Base-by-base conservation (phyloP, 2,113 vertebrate genomes). In the Hydropotes inermis region DNA sequence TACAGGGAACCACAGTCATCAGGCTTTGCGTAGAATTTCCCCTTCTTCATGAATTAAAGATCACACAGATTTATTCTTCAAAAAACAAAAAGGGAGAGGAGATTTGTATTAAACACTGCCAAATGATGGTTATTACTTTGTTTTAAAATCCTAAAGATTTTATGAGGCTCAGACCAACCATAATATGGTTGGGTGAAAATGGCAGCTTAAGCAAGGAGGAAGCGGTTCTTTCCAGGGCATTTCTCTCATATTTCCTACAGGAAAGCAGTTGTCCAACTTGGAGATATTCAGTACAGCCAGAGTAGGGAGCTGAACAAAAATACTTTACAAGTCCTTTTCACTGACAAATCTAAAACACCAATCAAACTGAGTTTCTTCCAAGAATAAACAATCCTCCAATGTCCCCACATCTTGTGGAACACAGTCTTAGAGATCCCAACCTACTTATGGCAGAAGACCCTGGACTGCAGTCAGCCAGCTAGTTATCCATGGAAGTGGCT, bases 401-500 rank as follows among this genome's bases (percentile, higher is more conserved):
- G 93, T 97, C 58, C 47, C 86, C 96, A 98, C 94, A 94, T 94
- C 96, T 97, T 95, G 96, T 91, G 97, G 97, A 98, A 98, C 86
- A 97, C 97, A 92, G 98, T 98, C 97, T 96, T 97, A 95, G 98
- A 98, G 98, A 95, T 97, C 97, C 94, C 95, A 97, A 96, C 83
- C 96, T 97, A 96, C 98, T 97, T 97, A 98, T 97, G 98, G 98
- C 98, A 98, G 97, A 97, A 98, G 98, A 98, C 97, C 97, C 95
- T 83, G 93, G 99, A 97, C 97, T 98, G 98, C 98, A 98, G 97
- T 98, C 98, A 98, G 98, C 98, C 98, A 97, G 98, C 98, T 98
- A 98, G 98, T 99, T 99, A 99, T 98, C 98, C 98, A 98, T 97
- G 97, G 98, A 99, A 98, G 98, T 98, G 98, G 98, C 98, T 99